These are phyloP conservation scores for Aphis gossypii DNA, from an alignment of 1,140 invertebrate species.

Conservation along the genomic window DNA sequence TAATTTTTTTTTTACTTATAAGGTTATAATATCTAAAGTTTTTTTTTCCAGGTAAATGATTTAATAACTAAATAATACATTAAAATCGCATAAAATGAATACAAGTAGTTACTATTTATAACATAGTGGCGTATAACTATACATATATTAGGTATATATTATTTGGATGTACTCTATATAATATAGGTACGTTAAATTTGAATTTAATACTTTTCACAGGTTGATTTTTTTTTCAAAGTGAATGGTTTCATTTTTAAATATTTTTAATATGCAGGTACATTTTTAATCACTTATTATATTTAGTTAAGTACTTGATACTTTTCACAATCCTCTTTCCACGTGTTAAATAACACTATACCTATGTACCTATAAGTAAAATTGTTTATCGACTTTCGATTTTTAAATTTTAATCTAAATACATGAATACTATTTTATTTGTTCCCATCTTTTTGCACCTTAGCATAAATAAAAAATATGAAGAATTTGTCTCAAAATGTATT, in stretches of 20 bases:
- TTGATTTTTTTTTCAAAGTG: background rate
- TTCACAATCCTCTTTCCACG: background rate
- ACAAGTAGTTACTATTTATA: background rate
- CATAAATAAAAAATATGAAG: background rate
- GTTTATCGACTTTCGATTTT: background rate
- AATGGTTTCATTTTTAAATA: background rate
- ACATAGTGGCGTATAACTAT: background rate
- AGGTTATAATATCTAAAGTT: slow-evolving; percentile 8
- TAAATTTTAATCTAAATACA: background rate
- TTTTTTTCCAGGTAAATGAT: background rate
- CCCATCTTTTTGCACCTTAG: background rate
- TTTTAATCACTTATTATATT: background rate
- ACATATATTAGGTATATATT: background rate
- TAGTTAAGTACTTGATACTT: background rate
- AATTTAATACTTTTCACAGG: background rate
- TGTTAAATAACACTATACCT: no score
- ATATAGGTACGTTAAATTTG: background rate
- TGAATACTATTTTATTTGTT: background rate
- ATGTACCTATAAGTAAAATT: background rate
- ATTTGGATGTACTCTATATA: background rate
- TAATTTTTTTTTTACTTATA: slow-evolving; percentile 29
- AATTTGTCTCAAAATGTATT: background rate
- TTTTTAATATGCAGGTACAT: background rate
- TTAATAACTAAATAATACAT: background rate
- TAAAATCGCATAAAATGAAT: background rate